A percentile compares a stretch with the other conserved stretches of the same genome.
phyloP scores from a whole-genome alignment of 2,888 invertebrate species.

The Caenorhabditis uteleia region DNA sequence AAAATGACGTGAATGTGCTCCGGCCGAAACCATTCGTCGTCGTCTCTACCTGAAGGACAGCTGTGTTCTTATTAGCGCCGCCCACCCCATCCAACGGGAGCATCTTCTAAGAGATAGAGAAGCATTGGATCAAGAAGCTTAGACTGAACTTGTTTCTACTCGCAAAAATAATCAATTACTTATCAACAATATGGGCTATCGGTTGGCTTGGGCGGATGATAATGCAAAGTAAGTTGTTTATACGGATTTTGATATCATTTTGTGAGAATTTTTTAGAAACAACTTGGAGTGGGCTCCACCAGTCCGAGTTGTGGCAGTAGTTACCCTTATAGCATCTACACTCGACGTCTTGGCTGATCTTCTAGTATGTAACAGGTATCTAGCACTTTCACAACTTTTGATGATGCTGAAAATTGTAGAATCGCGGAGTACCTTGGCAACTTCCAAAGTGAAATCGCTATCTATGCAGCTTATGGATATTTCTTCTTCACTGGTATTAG shows the following conservation, averaged over 20 bases:
- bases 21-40: too few species aligned
- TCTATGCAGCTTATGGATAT: constrained; percentile 62
- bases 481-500: constrained; percentile 68
- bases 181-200: constrained; percentile 33
- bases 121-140: too few species aligned
- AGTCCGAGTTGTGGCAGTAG: constrained; percentile 62
- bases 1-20: too few species aligned
- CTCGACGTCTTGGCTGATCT: constrained; percentile 69
- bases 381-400: background rate
- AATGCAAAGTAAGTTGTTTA: constrained; percentile 43
- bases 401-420: constrained; percentile 34
- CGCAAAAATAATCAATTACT: constrained; percentile 5
- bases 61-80: constrained; percentile 31
- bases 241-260: background rate
- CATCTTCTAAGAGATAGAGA: too few species aligned
- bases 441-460: constrained; percentile 58
- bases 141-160: too few species aligned
- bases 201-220: constrained; percentile 44
- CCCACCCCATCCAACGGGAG: too few species aligned
- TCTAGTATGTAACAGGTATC: constrained; percentile 61
- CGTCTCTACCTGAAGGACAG: too few species aligned
- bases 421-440: constrained; percentile 63
- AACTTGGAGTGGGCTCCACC: constrained; percentile 69
- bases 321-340: constrained; percentile 67
- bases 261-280: constrained; percentile 51